phyloP scores from a whole-genome alignment of 2,888 invertebrate genomes.

The Dicycla oo region DNA sequence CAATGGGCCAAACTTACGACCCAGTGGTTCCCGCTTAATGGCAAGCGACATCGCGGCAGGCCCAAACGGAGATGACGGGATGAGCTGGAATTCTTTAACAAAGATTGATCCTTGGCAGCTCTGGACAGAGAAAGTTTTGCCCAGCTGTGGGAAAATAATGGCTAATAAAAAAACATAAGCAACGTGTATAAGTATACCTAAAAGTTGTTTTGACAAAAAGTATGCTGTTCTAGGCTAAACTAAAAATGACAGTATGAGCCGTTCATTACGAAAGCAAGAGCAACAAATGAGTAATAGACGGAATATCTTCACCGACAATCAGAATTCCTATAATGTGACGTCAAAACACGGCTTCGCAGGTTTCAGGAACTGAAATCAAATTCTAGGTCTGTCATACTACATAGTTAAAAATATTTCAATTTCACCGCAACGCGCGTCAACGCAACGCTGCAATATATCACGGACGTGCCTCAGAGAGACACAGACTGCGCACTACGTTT shows the following conservation, averaged over 20 bases:
- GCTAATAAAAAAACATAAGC: not conserved
- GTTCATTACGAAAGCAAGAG: not conserved
- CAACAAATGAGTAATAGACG: not conserved
- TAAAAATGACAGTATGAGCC: no score
- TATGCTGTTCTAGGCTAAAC: not conserved
- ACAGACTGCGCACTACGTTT: no score
- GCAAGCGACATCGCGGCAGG: no score
- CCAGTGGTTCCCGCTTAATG: no score
- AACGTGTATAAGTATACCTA: no score
- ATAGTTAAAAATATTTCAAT: conserved; percentile 19
- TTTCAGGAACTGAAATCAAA: conserved; percentile 18
- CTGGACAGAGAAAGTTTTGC: no score
- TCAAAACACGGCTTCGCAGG: not conserved
- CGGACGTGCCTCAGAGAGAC: conserved; percentile 6
- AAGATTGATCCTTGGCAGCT: no score
- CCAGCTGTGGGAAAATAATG: no score
- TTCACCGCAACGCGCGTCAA: not conserved
- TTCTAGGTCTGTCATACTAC: conserved; percentile 26
- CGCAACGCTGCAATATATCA: conserved; percentile 25
- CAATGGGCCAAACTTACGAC: no score
- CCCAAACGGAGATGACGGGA: no score
- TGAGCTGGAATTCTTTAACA: no score
- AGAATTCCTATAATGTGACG: not conserved
- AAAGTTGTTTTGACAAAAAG: no score
- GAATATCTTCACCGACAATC: not conserved